These are phyloP conservation scores for Poeciliopsis turrubarensis DNA, from an alignment of 2,113 vertebrate genomes.

Conservation along the genomic window DNA sequence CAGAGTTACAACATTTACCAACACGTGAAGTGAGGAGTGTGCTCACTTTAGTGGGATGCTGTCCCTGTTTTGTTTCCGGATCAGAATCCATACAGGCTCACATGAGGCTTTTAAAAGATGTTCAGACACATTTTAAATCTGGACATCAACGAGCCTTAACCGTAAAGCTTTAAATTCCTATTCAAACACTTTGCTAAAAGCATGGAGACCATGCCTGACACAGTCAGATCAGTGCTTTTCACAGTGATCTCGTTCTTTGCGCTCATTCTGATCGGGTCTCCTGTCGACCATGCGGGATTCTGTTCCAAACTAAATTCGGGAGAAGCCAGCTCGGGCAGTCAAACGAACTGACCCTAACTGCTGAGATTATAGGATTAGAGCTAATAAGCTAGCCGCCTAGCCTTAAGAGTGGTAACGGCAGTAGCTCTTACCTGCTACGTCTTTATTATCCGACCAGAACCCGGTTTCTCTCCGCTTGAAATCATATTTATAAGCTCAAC, in stretches of 20 bases:
- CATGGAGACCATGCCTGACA: no score
- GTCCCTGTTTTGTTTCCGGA: not conserved
- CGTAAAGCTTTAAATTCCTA: no score
- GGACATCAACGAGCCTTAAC: not conserved
- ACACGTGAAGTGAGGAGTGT: no score
- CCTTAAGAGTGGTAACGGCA: slow-evolving; percentile 15
- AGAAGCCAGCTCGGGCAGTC: not conserved
- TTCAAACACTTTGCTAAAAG: no score
- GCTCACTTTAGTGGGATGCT: no score
- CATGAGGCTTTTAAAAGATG: not conserved
- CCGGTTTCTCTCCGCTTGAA: slow-evolving; percentile 1
- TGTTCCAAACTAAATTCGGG: not conserved
- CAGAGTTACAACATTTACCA: no score
- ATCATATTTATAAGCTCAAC: slow-evolving; percentile 51
- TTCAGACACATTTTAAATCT: not conserved
- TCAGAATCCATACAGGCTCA: not conserved
- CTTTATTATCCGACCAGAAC: slow-evolving; percentile 13
- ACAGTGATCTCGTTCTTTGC: not conserved
- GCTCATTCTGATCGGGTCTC: not conserved
- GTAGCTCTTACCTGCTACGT: slow-evolving; percentile 61
- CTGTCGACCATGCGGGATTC: not conserved
- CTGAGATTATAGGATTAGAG: slow-evolving; percentile 76
- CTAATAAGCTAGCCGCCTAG: slow-evolving; percentile 50
- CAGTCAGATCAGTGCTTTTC: not conserved
- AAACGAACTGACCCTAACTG: slow-evolving; percentile 15